phyloP scores from a whole-genome alignment of 2,797 vertebrate species.

The Sternarchorhynchus goeldii region DNA sequence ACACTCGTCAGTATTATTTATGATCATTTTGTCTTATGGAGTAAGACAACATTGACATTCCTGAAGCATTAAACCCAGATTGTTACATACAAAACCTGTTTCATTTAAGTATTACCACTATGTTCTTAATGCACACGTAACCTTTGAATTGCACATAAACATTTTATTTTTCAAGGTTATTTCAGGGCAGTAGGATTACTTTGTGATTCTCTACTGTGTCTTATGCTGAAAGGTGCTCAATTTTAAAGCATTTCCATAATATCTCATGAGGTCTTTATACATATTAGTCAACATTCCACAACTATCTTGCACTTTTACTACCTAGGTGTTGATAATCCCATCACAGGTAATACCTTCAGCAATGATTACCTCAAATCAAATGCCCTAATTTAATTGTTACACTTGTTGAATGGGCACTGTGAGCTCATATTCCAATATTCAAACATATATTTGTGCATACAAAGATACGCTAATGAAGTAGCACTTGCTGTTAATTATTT shows the following conservation, averaged over 20 bases:
- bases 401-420: not conserved
- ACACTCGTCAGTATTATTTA: slow-evolving; percentile 45
- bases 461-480: not conserved
- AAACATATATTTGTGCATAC: not conserved
- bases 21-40: slow-evolving; percentile 15
- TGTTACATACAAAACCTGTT: slow-evolving; percentile 12
- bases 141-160: slow-evolving; percentile 4
- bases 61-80: slow-evolving; percentile 34
- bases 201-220: slow-evolving; percentile 8
- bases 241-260: slow-evolving; percentile 9
- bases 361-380: slow-evolving; percentile 30
- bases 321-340: not conserved
- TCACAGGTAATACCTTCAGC: not conserved
- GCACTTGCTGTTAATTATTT: not conserved
- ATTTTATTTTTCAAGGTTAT: not conserved
- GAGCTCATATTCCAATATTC: not conserved
- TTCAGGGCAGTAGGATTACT: not conserved
- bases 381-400: not conserved
- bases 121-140: slow-evolving; percentile 21
- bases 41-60: slow-evolving; percentile 24
- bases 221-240: slow-evolving; percentile 28
- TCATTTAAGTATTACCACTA: slow-evolving; percentile 2
- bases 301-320: slow-evolving; percentile 22
- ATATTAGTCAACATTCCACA: slow-evolving; percentile 37
- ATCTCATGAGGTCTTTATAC: slow-evolving; percentile 19